Conservation (phyloP, 2,113 vertebrate species). For the Peromyscus leucopus region DNA sequence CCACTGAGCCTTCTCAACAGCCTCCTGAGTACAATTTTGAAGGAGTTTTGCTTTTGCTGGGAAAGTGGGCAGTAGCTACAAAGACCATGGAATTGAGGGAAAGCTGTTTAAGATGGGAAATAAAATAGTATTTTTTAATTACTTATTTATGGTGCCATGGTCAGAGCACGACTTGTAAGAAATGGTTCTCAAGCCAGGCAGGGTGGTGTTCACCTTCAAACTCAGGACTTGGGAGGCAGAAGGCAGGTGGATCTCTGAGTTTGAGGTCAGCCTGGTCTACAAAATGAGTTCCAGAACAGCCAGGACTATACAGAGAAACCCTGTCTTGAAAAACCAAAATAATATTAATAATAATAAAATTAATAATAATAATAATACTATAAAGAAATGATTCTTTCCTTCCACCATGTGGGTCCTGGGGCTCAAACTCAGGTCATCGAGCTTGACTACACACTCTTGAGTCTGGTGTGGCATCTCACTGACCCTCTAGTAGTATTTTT, state of each 20-base stretch:
- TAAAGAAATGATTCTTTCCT: not conserved
- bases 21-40: not conserved
- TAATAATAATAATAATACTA: not conserved
- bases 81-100: not conserved
- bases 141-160: no score
- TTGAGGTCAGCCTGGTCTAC: not conserved
- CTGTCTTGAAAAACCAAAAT: not conserved
- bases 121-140: not conserved
- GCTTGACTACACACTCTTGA: not conserved
- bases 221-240: not conserved
- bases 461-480: not conserved
- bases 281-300: not conserved
- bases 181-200: not conserved
- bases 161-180: not conserved
- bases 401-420: not conserved
- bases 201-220: not conserved
- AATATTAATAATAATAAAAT: not conserved
- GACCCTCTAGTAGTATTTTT: not conserved
- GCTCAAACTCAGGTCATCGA: not conserved
- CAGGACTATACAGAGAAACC: not conserved
- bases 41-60: conserved; percentile 8
- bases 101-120: not conserved
- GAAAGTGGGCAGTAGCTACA: not conserved
- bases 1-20: not conserved
- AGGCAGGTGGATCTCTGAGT: not conserved